Base-by-base conservation (phyloP, 2,113 vertebrate species). In the Burhinus oedicnemus region DNA sequence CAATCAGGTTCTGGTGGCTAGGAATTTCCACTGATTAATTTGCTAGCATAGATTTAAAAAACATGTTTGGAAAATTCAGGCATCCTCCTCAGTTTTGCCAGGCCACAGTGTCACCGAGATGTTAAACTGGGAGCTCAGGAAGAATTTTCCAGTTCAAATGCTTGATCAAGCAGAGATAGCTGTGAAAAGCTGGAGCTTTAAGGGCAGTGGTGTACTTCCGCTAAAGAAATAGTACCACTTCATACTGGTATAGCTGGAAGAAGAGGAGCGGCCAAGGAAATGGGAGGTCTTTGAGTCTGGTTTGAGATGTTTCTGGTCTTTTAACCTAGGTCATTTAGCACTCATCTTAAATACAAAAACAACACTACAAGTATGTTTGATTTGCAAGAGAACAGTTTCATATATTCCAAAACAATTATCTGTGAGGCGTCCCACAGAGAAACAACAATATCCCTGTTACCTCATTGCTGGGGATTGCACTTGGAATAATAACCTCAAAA, bases 401-500 rank as follows among this genome's bases (percentile, higher is more conserved):
- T 54, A 54, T 85, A 66, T 68, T 78, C 61, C 30, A 60, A 52
- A 87, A 74, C 7, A 89, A 40, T 78, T 85, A 54, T 32, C 36
- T 64, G 44, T 40, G 29, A 83, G 14, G 21, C 49, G 26, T 82
- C 81, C 55, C 45, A 79, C 88, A 86, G 76, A 89, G 65, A 55
- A 96, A 62, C 79, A 30, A 57, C 81, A 71, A 68, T 93, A 57
- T 69, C 36, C 84, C 23, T 89, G 44, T 92, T 89, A 78, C 79
- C 57, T 93, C 65, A 62, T 93, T 54, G 36, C 40, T 69, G 38
- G 32, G 86, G 36, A 83, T 85, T 93, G 75, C 36, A 13, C 45
- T 93, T 64, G 94, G 55, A 90, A 89, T 93, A 96, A 79, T 66
- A 94, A 77, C 42, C 45, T 83, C 84, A 72, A 65, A 62, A 93